Base-by-base conservation (phyloP, 1,140 invertebrate species). In the Aphelenchoides fujianensis region DNA sequence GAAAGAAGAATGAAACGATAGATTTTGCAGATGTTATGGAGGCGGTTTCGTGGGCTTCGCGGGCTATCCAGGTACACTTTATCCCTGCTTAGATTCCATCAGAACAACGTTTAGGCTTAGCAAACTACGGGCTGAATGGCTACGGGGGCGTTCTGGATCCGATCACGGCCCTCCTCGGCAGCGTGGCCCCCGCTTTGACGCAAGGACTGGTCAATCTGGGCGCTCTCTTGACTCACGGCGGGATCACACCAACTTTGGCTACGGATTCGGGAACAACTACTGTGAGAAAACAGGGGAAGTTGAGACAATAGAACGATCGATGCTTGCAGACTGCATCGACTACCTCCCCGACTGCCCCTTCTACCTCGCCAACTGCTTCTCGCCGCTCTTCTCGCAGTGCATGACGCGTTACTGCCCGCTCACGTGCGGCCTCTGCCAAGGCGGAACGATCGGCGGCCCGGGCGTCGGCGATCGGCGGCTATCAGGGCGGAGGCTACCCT, bases 1-100 rank as follows among this genome's bases (percentile, higher is more conserved):
- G 12, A 48, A 23, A 48, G 55, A 59, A 59, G 23, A 7, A 59
- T 19, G 5, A 59, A 19, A 30, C n/a, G n/a, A n/a, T n/a, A n/a
- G n/a, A n/a, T n/a, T n/a, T 23, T 59, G 12, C 34, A 59, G 55
- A 59, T 66, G 63, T 30, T 66, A 66, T 30, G 63, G 63, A 27
- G 63, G 63, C n/a, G 63, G 63, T 16, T 66, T 66, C 53, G 3
- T 66, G 16, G 63, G 63, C 23, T 36, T 66, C 16, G 57, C 28
- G n/a, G 57, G 57, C 16, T 27, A 27, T 30, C 27, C 27, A n/a
- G n/a, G 28, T 30, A 19, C 28, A n/a, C 16, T 48, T 2, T 19
- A 61, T 61, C 27, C n/a, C 2, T 19, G 37, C n/a, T n/a, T n/a
- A n/a, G n/a, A n/a, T n/a, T n/a, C n/a, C 59, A 31, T n/a, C 2